Base-by-base conservation (phyloP, 2,797 vertebrate genomes). In the Taenioides sp. region DNA sequence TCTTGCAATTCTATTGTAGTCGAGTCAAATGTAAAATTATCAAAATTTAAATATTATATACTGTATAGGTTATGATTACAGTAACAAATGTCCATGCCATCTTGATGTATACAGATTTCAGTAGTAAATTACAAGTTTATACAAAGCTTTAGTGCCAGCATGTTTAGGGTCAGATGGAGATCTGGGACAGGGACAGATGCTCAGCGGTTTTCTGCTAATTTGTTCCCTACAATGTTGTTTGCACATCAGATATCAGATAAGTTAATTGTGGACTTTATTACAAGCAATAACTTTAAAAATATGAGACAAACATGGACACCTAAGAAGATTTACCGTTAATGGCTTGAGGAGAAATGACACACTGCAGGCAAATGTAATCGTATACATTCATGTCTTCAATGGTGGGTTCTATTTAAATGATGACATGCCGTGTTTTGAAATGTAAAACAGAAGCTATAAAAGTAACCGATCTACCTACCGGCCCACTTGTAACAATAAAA, bases 1-100 rank as follows among this genome's bases (percentile, higher is more conserved):
- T 86, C 72, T 86, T 31, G 69, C 75, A 86, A 84, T 84, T 88
- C 82, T 86, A 79, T 68, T 76, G 88, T 81, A 87, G 86, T 78
- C 81, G 83, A 81, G 74, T 83, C 14, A 47, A 73, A 91, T 86
- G 84, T 66, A 84, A 49, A 78, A 84, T 89, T 87, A 86, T 89
- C 75, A 91, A 91, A 92, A 91, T 87, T 89, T 87, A 85, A 94
- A 94, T 91, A 92, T 86, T 61, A 89, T 80, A 95, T 96, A 95
- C 94, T 95, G 94, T 96, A 95, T 94, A 95, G 94, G 95, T 95
- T 96, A 95, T 95, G 95, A 94, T 95, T 96, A 95, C 94, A 96
- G 94, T 95, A 93, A 96, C 91, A 95, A 91, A 83, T 80, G 93
- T 94, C 93, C 95, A 95, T 96, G 95, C 94, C 94, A 91, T 92